A percentile compares a stretch with the other conserved stretches of the same genome.
phyloP scores from a whole-genome alignment of 53 echinoderm and acorn worm species.

The Pentamera pediparva region DNA sequence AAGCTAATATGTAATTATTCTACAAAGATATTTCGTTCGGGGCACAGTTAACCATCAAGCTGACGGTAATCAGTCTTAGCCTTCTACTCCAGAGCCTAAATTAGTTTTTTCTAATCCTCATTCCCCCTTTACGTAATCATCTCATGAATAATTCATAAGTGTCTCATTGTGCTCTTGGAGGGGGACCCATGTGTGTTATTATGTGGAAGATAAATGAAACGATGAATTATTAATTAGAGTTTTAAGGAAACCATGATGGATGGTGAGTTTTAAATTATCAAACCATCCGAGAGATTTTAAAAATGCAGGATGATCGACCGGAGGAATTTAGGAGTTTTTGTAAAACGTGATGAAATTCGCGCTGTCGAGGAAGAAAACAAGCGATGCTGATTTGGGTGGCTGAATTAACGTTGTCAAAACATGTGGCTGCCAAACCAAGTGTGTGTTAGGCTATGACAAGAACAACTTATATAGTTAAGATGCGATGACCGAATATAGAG shows the following conservation, averaged over 20 bases:
- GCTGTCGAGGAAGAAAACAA: too few species aligned
- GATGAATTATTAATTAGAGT: constrained; percentile 35
- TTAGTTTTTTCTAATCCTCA: background rate
- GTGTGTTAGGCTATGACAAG: too few species aligned
- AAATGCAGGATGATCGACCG: constrained; percentile 25
- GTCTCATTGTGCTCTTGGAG: background rate
- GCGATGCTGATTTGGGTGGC: too few species aligned
- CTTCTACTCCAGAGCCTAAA: too few species aligned
- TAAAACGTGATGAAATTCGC: constrained; percentile 34
- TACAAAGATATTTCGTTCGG: too few species aligned
- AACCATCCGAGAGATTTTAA: constrained; percentile 34
- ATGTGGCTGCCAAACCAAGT: too few species aligned
- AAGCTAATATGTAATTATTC: too few species aligned
- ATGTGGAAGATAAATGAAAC: constrained; percentile 21
- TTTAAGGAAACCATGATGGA: constrained; percentile 34
- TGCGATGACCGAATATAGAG: too few species aligned
- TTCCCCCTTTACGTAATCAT: constrained; percentile 16
- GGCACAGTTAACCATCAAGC: too few species aligned
- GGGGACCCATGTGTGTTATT: constrained; percentile 10
- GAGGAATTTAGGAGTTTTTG: constrained; percentile 31
- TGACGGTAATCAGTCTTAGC: too few species aligned
- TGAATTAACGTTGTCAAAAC: too few species aligned
- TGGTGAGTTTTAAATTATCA: constrained; percentile 26
- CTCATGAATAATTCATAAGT: constrained; percentile 25
- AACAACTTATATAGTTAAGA: too few species aligned